phyloP scores from a whole-genome alignment of 53 echinoderm and acorn worm genomes.

The Paracentrotus lividus region DNA sequence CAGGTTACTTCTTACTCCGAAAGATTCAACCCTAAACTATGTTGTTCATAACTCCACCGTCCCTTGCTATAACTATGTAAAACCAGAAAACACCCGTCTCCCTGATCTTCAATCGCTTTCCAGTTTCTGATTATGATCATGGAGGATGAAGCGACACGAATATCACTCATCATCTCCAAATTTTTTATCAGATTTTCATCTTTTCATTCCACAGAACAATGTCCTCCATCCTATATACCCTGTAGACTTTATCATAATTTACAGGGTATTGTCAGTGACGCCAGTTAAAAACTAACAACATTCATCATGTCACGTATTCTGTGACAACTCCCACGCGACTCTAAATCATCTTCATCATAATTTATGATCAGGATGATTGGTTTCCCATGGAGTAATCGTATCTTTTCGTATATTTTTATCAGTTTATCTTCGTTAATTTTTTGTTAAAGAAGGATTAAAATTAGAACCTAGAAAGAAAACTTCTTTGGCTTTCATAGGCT shows the following conservation, averaged over 20 bases:
- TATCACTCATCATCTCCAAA: not conserved
- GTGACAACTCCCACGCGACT: slow-evolving; percentile 45
- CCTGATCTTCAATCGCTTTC: too few species aligned
- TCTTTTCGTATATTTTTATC: too few species aligned
- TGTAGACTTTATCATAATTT: slow-evolving; percentile 11
- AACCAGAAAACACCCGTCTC: too few species aligned
- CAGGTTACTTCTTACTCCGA: too few species aligned
- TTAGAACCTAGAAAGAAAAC: too few species aligned
- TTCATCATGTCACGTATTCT: slow-evolving; percentile 43
- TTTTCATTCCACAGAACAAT: not conserved
- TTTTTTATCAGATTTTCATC: not conserved
- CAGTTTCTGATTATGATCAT: too few species aligned
- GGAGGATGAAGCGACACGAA: not conserved
- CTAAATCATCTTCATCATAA: slow-evolving; percentile 1
- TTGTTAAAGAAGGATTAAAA: too few species aligned
- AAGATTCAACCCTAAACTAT: too few species aligned
- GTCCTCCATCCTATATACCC: not conserved
- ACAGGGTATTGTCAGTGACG: slow-evolving; percentile 45
- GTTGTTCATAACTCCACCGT: too few species aligned
- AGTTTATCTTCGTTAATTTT: too few species aligned
- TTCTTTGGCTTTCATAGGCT: too few species aligned
- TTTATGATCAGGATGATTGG: slow-evolving; percentile 3
- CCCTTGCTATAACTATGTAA: too few species aligned
- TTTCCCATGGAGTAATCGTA: not conserved
- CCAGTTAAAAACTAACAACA: slow-evolving; percentile 59